Percentiles rank a stretch among this genome's conserved stretches.
Conservation (phyloP, 2,113 vertebrate species). For the Epinephelus cyanopodus region DNA sequence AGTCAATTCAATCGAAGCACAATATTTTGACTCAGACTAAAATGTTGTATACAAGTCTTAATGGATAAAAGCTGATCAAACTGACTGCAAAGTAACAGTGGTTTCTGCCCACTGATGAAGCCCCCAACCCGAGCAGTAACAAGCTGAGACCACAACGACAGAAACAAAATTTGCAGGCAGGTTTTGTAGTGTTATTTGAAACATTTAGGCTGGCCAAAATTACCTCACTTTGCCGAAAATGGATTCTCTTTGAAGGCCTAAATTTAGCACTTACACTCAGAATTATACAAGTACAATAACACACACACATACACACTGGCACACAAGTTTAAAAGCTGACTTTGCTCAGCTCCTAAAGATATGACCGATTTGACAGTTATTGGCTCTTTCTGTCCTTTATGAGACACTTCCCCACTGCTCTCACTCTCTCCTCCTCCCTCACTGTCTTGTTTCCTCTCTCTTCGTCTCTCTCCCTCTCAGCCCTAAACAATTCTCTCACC, state of each 20-base stretch:
- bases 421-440: conserved; percentile 5
- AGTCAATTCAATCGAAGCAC: conserved; percentile 3
- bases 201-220: conserved; percentile 17
- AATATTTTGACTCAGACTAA: conserved; percentile 17
- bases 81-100: conserved; percentile 33
- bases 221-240: conserved; percentile 18
- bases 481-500: conserved; percentile 55
- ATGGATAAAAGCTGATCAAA: conserved; percentile 27
- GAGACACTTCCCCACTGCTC: conserved; percentile 45
- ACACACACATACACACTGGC: neutral
- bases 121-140: conserved; percentile 16
- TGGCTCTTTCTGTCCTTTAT: conserved; percentile 53
- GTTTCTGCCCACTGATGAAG: conserved; percentile 31
- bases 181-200: conserved; percentile 28
- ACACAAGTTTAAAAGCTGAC: conserved; percentile 27
- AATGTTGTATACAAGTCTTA: conserved; percentile 11
- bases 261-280: conserved; percentile 3
- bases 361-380: conserved; percentile 62
- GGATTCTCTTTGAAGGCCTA: conserved; percentile 3
- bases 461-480: conserved; percentile 30
- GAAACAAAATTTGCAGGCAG: conserved; percentile 12
- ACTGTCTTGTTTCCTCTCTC: neutral
- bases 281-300: conserved; percentile 14
- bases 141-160: conserved; percentile 9
- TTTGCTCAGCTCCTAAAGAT: conserved; percentile 41